Base-by-base conservation (phyloP, 2,888 invertebrate species). In the Hirtodrosophila alboralis region DNA sequence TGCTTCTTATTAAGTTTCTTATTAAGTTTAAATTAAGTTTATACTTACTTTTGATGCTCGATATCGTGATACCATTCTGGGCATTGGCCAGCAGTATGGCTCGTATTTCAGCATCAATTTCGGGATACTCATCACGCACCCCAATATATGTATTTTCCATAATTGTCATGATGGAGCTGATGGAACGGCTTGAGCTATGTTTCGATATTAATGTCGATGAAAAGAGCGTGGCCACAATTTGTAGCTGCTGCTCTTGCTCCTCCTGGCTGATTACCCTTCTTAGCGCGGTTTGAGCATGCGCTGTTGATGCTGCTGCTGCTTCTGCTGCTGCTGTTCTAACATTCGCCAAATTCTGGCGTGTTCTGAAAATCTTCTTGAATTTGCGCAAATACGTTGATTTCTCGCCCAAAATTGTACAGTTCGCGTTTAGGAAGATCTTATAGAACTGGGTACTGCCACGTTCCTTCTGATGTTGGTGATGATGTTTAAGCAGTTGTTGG, bases 1-100 rank as follows among this genome's bases (percentile, higher is more conserved):
- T 23, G 23, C 6, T 2, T 23, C 7, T 21, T 3, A 21, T 4
- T 4, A 21, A 21, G n/a, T n/a, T n/a, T 21, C 18, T 21, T 21
- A 21, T 21, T 23, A 4, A 4, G 23, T 7, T 23, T 23, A 31
- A 7, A 7, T 28, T 10, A 18, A 1, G 10, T 30, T 6, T 36
- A 10, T n/a, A 61, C 78, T 80, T 83, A 90, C 90, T 81, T 58
- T 85, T 85, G 45, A 90, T 89, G 47, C 86, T 81, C 52, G 87
- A 69, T 72, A 90, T 90, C 56, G 90, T 90, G 44, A 89, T 84
- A 12, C 90, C 90, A 53, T 87, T 80, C 63, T 88, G 87, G 60
- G 90, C 89, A 75, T 88, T 86, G 56, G 87, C 57, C 45, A 87
- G 70, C 45, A 90, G 68, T 66, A 90, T 90, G 49, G 81, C 81